phyloP scores from a whole-genome alignment of 2,113 vertebrate genomes.

The Platysteira castanea region DNA sequence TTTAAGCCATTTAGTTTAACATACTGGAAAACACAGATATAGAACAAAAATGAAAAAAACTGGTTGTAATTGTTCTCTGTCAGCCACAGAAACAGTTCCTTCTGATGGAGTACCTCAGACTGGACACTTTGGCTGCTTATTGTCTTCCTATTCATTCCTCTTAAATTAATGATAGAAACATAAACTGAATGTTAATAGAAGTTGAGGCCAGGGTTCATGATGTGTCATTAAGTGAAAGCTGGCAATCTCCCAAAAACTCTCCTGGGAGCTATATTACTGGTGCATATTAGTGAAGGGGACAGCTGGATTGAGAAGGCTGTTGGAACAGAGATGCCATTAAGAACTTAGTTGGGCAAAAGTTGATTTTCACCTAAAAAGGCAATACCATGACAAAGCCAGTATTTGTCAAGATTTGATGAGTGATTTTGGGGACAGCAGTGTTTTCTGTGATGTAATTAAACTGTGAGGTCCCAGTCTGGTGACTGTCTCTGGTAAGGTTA shows the following conservation, averaged over 20 bases:
- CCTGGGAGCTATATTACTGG: background rate
- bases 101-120: background rate
- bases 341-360: background rate
- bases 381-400: background rate
- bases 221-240: slow-evolving; percentile 47
- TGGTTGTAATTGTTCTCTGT: fast-evolving
- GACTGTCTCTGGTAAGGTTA: background rate
- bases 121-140: background rate
- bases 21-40: background rate
- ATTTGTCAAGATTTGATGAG: background rate
- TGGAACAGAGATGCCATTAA: background rate
- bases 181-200: slow-evolving; percentile 59
- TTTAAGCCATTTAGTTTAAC: background rate
- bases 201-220: background rate
- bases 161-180: slow-evolving; percentile 43
- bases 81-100: background rate
- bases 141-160: slow-evolving; percentile 51
- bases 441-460: background rate
- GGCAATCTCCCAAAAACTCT: background rate
- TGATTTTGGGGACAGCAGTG: background rate
- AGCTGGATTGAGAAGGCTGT: background rate
- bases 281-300: background rate
- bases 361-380: background rate
- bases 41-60: background rate
- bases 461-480: background rate